Conservation (phyloP, 2,888 invertebrate genomes). For the Rhagonycha lutea region DNA sequence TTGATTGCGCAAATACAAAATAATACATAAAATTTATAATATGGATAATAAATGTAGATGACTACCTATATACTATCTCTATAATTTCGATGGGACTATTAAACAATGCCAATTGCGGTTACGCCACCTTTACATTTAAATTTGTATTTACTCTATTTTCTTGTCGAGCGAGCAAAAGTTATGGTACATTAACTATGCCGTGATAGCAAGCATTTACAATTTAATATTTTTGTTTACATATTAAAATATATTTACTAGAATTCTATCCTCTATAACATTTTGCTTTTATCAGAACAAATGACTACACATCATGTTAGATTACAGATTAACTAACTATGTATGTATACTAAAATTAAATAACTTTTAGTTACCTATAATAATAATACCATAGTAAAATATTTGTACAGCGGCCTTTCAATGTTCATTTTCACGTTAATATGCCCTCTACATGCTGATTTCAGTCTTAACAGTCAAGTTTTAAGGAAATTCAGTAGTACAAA, state of each 20-base stretch:
- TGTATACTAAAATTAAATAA: not conserved
- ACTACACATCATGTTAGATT: not conserved
- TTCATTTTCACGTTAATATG: too few species aligned
- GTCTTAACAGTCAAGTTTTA: too few species aligned
- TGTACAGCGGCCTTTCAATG: too few species aligned
- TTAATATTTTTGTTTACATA: conserved; percentile 31
- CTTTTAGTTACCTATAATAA: not conserved
- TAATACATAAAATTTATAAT: not conserved
- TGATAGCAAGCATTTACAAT: conserved; percentile 27
- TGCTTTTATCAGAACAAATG: not conserved
- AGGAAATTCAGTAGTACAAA: not conserved
- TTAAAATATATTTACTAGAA: conserved; percentile 7
- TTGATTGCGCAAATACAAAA: conserved; percentile 32
- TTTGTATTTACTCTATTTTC: conserved; percentile 49
- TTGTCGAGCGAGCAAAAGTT: conserved; percentile 38
- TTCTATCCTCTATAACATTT: not conserved
- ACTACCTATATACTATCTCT: conserved; percentile 36
- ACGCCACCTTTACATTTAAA: conserved; percentile 46
- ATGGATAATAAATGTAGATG: conserved; percentile 41
- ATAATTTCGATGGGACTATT: conserved; percentile 52
- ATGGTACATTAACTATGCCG: conserved; percentile 33
- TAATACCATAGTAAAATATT: not conserved
- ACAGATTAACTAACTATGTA: not conserved
- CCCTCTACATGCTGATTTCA: too few species aligned
- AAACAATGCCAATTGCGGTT: conserved; percentile 53